Evolutionary conservation across 2,888 invertebrate species (phyloP), one percentile per base, ranked within the genome.

Genomic region (Ceramica pisi): DNA sequence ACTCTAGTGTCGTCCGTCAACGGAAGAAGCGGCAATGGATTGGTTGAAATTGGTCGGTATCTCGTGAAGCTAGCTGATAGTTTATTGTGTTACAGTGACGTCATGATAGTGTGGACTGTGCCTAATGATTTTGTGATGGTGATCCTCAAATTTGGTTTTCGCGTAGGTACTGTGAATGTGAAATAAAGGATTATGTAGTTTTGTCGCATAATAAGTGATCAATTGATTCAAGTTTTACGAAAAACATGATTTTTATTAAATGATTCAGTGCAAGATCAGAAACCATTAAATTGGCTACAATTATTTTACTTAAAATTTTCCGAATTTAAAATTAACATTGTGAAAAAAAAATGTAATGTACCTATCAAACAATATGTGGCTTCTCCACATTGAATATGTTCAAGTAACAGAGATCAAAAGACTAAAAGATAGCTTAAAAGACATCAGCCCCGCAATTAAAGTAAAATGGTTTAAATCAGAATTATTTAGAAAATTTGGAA

Each of bases 21-120:
- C 87, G 90, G 88, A 89, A 88, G 89, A 86, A 89, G 87, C 88
- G 90, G 89, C 90, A 89, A 96, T 96, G 96, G 96, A 96, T 95
- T 96, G 95, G 96, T 92, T 94, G 91, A 95, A 94, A 93, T 94
- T 95, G 96, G 96, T 96, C 95, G 95, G 96, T 96, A 95, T 93
- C 81, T 82, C 80, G 85, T 82, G 82, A 78, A 71, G 44, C 69
- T 75, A 65, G 66, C 66, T 67, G 64, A 67, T 66, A 77, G 68
- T 80, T 69, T 86, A 83, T 78, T 78, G 71, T 86, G 91, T 91
- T 89, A 74, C 82, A 86, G 88, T 89, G 87, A 69, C 55, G 74
- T 67, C 12, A 66, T 59, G 56, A 71, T 84, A 87, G 87, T 84
- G 83, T 67, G 86, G 80, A 88, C 78, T 88, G 90, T 90, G 88